Percentiles rank a stretch among this genome's conserved stretches.
phyloP scores from a whole-genome alignment of 2,113 vertebrate species.

The Catagonus wagneri region DNA sequence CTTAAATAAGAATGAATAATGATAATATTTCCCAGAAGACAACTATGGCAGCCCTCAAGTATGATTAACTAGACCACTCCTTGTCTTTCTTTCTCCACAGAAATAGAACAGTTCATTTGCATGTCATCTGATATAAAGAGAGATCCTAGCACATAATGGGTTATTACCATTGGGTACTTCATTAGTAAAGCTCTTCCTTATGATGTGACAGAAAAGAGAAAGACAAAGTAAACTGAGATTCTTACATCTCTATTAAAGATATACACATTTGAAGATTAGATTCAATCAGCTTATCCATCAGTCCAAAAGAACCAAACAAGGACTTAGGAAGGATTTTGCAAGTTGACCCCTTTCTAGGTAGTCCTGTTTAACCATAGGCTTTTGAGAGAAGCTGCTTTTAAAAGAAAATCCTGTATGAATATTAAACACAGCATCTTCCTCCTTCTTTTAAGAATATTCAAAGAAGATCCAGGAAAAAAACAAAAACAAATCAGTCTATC shows the following conservation, averaged over 20 bases:
- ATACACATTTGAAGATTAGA: constrained; percentile 63
- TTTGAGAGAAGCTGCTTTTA: constrained; percentile 62
- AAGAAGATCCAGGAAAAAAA: constrained; percentile 64
- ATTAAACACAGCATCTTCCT: constrained; percentile 73
- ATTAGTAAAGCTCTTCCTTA: constrained; percentile 75
- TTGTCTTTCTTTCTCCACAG: constrained; percentile 66
- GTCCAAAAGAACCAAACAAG: constrained; percentile 61
- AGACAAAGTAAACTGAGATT: constrained; percentile 71
- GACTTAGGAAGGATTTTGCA: constrained; percentile 65
- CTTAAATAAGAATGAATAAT: constrained; percentile 84
- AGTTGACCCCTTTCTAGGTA: constrained; percentile 63
- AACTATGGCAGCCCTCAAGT: constrained; percentile 78
- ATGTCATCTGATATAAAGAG: constrained; percentile 78
- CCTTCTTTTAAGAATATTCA: constrained; percentile 69
- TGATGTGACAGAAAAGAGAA: constrained; percentile 73
- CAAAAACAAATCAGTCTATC: constrained; percentile 73
- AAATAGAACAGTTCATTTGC: constrained; percentile 81
- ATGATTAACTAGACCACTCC: constrained; percentile 82
- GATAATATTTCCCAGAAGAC: constrained; percentile 83
- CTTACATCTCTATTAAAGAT: constrained; percentile 72
- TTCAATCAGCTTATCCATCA: constrained; percentile 67
- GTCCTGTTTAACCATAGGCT: constrained; percentile 39
- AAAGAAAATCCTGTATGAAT: constrained; percentile 76
- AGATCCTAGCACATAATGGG: constrained; percentile 78
- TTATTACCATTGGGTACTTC: constrained; percentile 78